These are phyloP conservation scores for Xiphophorus birchmanni DNA, from an alignment of 2,797 vertebrate species.

Conservation along the genomic window DNA sequence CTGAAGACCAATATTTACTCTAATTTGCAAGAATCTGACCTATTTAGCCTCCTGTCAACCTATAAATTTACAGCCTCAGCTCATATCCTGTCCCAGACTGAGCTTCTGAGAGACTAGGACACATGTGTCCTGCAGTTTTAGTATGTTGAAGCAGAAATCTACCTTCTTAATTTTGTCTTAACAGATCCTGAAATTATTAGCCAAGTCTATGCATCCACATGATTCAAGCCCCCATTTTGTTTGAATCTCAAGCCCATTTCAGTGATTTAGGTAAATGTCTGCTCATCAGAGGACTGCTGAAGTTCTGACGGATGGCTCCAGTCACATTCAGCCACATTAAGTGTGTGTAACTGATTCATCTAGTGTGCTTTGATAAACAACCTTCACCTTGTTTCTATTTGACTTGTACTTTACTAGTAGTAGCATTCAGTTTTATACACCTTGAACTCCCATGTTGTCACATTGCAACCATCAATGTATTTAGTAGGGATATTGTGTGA, in stretches of 20 bases:
- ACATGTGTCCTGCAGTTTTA: constrained; percentile 24
- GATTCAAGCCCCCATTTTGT: constrained; percentile 11
- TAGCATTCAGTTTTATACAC: not conserved
- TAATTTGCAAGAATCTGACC: constrained; percentile 57
- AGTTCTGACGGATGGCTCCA: constrained; percentile 20
- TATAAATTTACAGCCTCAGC: not conserved
- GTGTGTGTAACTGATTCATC: not conserved
- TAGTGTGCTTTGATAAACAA: not conserved
- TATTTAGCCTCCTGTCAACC: constrained; percentile 35
- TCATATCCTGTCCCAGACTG: not conserved
- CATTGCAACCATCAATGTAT: not conserved
- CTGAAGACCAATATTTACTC: constrained; percentile 59
- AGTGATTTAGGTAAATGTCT: constrained; percentile 38
- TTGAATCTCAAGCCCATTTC: constrained; percentile 23
- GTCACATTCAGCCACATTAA: constrained; percentile 5
- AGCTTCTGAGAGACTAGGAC: not conserved
- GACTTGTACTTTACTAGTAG: not conserved
- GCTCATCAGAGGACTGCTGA: constrained; percentile 58
- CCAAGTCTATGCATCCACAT: constrained; percentile 43
- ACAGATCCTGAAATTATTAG: constrained; percentile 61
- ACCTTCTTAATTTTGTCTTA: constrained; percentile 39
- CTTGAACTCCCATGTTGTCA: not conserved
- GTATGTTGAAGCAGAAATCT: constrained; percentile 49
- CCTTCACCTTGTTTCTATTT: not conserved
- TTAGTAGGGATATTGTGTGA: not conserved